These are phyloP conservation scores for Lasius platythorax DNA, from an alignment of 2,888 invertebrate genomes.

Conservation along the genomic window DNA sequence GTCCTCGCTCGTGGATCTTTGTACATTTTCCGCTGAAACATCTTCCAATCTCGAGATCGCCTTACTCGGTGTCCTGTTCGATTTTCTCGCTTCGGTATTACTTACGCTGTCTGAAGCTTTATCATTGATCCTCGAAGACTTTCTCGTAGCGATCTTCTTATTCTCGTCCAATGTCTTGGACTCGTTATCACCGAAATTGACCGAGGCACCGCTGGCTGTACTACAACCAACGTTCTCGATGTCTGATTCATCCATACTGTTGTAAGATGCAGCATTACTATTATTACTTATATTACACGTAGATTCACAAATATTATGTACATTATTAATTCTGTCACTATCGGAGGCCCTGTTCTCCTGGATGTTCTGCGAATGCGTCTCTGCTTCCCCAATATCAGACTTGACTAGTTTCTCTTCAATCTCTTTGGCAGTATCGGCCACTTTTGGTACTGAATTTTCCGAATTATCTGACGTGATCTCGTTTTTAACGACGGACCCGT, in stretches of 20 bases:
- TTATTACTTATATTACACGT: conserved; percentile 38
- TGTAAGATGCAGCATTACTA: conserved; percentile 38
- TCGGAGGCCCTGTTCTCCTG: conserved; percentile 72
- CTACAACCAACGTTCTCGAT: conserved; percentile 34
- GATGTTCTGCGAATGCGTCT: conserved; percentile 77
- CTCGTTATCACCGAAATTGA: conserved; percentile 42
- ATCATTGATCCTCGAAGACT: conserved; percentile 68
- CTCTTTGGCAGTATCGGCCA: conserved; percentile 86
- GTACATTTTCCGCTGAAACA: conserved; percentile 6
- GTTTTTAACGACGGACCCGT: conserved; percentile 75
- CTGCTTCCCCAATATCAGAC: conserved; percentile 82
- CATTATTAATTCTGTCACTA: conserved; percentile 59
- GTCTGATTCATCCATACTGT: conserved; percentile 22
- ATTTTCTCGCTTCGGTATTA: conserved; percentile 63
- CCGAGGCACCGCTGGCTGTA: background rate
- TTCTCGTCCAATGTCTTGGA: conserved; percentile 50
- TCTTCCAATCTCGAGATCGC: conserved; percentile 44
- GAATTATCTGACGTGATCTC: conserved; percentile 77
- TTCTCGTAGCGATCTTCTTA: conserved; percentile 66
- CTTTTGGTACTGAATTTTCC: conserved; percentile 83
- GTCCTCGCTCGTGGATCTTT: conserved; percentile 27
- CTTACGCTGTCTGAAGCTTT: conserved; percentile 60
- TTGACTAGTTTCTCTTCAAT: conserved; percentile 85
- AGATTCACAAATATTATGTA: conserved; percentile 58
- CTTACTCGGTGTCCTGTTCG: conserved; percentile 50